Percentiles rank a stretch among this genome's conserved stretches.
These are phyloP conservation scores for Athalia circularis DNA, from an alignment of 2,888 invertebrate species.

Conservation along the genomic window DNA sequence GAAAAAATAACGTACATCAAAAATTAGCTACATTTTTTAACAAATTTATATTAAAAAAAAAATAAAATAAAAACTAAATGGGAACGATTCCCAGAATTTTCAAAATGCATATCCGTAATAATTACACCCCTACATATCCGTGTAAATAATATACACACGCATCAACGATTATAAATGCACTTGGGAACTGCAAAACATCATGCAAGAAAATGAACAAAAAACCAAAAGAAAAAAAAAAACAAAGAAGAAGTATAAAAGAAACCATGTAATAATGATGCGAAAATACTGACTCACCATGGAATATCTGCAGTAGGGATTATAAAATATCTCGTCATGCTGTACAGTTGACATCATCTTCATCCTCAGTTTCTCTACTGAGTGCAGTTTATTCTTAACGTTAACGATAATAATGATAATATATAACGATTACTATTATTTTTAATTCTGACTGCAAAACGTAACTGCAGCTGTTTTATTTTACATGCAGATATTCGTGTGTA, in stretches of 20 bases:
- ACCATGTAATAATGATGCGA: neutral
- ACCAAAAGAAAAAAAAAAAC: no score
- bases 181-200: no score
- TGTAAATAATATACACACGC: neutral
- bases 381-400: neutral
- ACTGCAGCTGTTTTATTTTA: no score
- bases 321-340: constrained; percentile 57
- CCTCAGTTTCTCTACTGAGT: neutral
- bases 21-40: neutral
- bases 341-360: constrained; percentile 61
- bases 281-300: constrained; percentile 45
- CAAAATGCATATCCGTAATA: neutral
- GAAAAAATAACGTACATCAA: no score
- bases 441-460: neutral
- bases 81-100: neutral
- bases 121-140: neutral
- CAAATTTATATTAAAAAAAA: neutral
- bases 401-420: no score
- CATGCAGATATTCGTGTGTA: no score
- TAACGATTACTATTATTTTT: neutral
- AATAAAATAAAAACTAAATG: neutral
- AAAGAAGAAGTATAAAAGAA: no score
- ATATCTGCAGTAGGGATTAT: constrained; percentile 45
- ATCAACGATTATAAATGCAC: neutral
- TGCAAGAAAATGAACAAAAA: no score